Conservation (phyloP, 1,140 invertebrate species). For the Coboldia fuscipes region DNA sequence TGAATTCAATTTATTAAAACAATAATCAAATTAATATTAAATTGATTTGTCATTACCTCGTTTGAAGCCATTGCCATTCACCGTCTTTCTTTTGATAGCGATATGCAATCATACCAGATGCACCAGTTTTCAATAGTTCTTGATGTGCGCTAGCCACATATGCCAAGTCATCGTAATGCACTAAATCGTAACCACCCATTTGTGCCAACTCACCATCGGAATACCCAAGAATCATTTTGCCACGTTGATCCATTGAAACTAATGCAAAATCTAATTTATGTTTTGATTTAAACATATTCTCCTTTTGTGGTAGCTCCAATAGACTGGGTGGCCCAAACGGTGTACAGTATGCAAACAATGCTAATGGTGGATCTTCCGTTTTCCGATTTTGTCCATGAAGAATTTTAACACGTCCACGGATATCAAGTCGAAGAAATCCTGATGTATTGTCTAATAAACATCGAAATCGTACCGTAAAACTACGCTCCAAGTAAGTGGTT, state of each 20-base stretch:
- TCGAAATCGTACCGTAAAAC: conserved; percentile 93
- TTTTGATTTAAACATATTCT: conserved; percentile 98
- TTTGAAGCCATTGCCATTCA: conserved; percentile 96
- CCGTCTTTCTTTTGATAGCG: conserved; percentile 84
- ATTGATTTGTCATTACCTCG: conserved; percentile 16
- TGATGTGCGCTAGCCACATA: conserved; percentile 98
- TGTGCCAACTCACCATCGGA: conserved; percentile 77
- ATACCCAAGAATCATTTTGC: conserved; percentile 85
- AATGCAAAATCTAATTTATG: conserved; percentile 91
- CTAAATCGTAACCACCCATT: conserved; percentile 88
- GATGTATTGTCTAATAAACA: conserved; percentile 98
- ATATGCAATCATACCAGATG: conserved; percentile 95
- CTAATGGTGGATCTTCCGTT: conserved; percentile 79
- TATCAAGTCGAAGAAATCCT: conserved; percentile 93
- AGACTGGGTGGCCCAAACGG: conserved; percentile 91
- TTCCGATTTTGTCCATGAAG: conserved; percentile 91
- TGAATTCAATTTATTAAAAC: conserved; percentile 1
- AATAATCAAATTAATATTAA: neutral
- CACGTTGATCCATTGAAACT: conserved; percentile 94
- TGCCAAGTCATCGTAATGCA: conserved; percentile 90
- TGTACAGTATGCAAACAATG: conserved; percentile 90
- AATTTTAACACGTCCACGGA: conserved; percentile 86
- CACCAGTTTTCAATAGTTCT: conserved; percentile 94
- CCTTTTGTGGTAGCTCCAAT: conserved; percentile 73
- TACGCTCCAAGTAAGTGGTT: conserved; percentile 68